These are phyloP conservation scores for Poecilia wingei DNA, from an alignment of 2,797 vertebrate genomes.

Conservation along the genomic window DNA sequence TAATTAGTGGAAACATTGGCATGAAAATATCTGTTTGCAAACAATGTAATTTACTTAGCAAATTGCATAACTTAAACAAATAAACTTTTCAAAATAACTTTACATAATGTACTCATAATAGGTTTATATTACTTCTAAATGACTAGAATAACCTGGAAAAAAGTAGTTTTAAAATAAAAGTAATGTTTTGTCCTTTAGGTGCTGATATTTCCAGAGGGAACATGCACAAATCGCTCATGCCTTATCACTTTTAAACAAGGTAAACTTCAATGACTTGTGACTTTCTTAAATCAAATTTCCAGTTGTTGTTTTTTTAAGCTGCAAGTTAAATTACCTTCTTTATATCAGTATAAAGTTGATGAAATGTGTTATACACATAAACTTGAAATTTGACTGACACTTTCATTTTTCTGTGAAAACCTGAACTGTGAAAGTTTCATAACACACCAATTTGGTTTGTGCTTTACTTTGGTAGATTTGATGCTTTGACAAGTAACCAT, in stretches of 20 bases:
- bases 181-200: conserved; percentile 80
- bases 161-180: not conserved
- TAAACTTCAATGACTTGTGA: conserved; percentile 57
- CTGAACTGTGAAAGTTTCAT: not conserved
- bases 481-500: not conserved
- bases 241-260: conserved; percentile 99
- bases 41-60: not conserved
- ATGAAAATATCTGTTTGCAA: not conserved
- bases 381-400: no score
- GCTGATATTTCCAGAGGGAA: conserved; percentile 97
- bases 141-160: not conserved
- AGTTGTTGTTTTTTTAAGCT: not conserved
- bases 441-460: not conserved
- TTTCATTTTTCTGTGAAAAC: not conserved
- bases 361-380: no score
- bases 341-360: not conserved
- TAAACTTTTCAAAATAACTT: not conserved
- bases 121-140: not conserved
- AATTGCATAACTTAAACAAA: not conserved
- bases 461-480: not conserved
- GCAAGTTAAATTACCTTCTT: not conserved
- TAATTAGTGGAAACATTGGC: not conserved
- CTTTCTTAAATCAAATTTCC: not conserved
- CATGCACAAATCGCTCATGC: conserved; percentile 97
- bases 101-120: not conserved